These are phyloP conservation scores for Cyclophora punctaria DNA, from an alignment of 2,888 invertebrate genomes.

Conservation along the genomic window DNA sequence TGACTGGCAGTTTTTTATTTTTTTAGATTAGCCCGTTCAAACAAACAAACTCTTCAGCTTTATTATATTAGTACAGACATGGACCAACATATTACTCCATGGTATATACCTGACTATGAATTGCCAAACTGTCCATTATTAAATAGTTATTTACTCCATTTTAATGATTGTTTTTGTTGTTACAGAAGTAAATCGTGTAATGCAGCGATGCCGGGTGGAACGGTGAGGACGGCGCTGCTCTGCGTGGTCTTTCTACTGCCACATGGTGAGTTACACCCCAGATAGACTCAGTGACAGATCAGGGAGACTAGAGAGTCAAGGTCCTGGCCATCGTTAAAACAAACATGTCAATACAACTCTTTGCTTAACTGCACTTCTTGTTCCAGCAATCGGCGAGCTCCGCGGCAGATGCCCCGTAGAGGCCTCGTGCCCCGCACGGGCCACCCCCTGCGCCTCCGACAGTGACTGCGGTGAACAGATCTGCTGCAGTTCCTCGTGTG, in stretches of 20 bases:
- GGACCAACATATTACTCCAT: too few species aligned
- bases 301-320: constrained; percentile 10
- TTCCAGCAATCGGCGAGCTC: constrained; percentile 59
- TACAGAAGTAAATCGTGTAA: constrained; percentile 56
- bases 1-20: too few species aligned
- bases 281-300: neutral
- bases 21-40: too few species aligned
- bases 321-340: too few species aligned
- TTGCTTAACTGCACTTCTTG: neutral
- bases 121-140: too few species aligned
- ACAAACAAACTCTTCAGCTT: too few species aligned
- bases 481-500: constrained; percentile 82
- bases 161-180: constrained; percentile 25
- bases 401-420: constrained; percentile 61
- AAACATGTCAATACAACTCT: too few species aligned
- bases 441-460: constrained; percentile 75
- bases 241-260: constrained; percentile 56
- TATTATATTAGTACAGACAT: too few species aligned
- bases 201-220: constrained; percentile 56
- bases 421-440: constrained; percentile 73
- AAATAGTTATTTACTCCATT: too few species aligned
- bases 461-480: constrained; percentile 78
- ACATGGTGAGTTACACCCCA: constrained; percentile 33
- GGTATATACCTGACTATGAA: too few species aligned
- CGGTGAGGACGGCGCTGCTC: constrained; percentile 62